Evolutionary conservation across 2,113 vertebrate species (phyloP).

Genomic region (Forbesichthys papilliferus): DNA sequence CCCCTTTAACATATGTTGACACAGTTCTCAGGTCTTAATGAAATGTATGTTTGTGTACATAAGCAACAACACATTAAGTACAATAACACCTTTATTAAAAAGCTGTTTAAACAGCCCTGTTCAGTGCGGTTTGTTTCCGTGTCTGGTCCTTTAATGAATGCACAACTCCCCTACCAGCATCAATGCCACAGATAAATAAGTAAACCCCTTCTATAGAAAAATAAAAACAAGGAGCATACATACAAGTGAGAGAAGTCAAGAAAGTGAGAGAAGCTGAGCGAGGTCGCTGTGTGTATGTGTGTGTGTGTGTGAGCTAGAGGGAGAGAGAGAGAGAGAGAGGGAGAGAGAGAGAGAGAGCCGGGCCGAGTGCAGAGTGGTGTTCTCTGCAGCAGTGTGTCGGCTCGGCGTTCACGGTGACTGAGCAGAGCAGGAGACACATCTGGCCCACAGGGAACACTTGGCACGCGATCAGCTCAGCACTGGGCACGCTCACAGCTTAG

Average conservation of each 20-base stretch:
- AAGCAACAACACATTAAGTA: too few relatives aligned
- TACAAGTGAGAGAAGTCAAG: not conserved
- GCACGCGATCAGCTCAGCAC: slow-evolving; percentile 78
- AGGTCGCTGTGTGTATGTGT: not conserved
- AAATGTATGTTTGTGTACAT: too few relatives aligned
- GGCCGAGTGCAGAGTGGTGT: slow-evolving; percentile 41
- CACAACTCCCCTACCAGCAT: too few relatives aligned
- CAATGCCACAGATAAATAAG: too few relatives aligned
- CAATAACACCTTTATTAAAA: too few relatives aligned
- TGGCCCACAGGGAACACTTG: slow-evolving; percentile 75
- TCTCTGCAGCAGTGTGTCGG: slow-evolving; percentile 73
- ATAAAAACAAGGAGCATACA: not conserved
- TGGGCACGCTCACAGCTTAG: slow-evolving; percentile 69
- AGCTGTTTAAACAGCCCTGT: too few relatives aligned
- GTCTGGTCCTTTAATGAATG: too few relatives aligned
- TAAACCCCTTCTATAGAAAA: not conserved
- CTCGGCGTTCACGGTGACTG: slow-evolving; percentile 72
- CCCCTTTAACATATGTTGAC: too few relatives aligned
- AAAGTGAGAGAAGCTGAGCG: not conserved
- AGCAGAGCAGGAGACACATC: slow-evolving; percentile 74
- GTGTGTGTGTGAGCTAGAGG: slow-evolving; percentile 7
- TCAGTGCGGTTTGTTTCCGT: too few relatives aligned
- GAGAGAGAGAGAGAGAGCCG: slow-evolving; percentile 32
- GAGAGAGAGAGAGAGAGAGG: slow-evolving; percentile 16
- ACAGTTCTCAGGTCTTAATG: too few relatives aligned